These are phyloP conservation scores for Limnephilus rhombicus DNA, from an alignment of 2,888 invertebrate genomes.

Conservation along the genomic window DNA sequence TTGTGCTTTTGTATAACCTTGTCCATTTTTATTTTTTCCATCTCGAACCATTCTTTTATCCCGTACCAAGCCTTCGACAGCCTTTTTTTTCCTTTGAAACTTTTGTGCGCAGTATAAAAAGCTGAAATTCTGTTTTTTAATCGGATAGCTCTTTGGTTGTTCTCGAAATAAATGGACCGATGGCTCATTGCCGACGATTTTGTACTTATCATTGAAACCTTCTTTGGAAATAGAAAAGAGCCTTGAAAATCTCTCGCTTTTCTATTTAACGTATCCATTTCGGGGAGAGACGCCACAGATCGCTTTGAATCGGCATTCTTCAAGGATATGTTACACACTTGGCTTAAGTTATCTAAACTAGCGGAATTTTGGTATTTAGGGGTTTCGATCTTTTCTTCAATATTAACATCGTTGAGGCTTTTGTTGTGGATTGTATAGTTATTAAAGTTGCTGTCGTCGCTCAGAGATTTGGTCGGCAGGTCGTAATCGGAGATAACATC, in stretches of 20 bases:
- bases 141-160: constrained; percentile 56
- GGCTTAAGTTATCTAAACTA: constrained; percentile 65
- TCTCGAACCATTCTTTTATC: constrained; percentile 65
- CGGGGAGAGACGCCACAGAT: constrained; percentile 62
- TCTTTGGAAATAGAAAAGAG: constrained; percentile 57
- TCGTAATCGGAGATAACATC: constrained; percentile 50
- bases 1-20: constrained; percentile 53
- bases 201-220: constrained; percentile 7
- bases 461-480: constrained; percentile 47
- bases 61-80: constrained; percentile 66
- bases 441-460: constrained; percentile 19
- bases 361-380: constrained; percentile 65
- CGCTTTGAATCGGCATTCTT: constrained; percentile 62
- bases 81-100: constrained; percentile 64
- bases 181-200: constrained; percentile 56
- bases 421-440: constrained; percentile 58
- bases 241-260: constrained; percentile 50
- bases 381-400: constrained; percentile 40
- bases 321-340: constrained; percentile 64
- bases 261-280: constrained; percentile 58
- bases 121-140: constrained; percentile 64
- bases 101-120: constrained; percentile 62
- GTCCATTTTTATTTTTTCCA: constrained; percentile 62
- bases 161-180: constrained; percentile 62
- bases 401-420: constrained; percentile 60